Conservation (phyloP, 2,113 vertebrate species). For the Semicossyphus pulcher region DNA sequence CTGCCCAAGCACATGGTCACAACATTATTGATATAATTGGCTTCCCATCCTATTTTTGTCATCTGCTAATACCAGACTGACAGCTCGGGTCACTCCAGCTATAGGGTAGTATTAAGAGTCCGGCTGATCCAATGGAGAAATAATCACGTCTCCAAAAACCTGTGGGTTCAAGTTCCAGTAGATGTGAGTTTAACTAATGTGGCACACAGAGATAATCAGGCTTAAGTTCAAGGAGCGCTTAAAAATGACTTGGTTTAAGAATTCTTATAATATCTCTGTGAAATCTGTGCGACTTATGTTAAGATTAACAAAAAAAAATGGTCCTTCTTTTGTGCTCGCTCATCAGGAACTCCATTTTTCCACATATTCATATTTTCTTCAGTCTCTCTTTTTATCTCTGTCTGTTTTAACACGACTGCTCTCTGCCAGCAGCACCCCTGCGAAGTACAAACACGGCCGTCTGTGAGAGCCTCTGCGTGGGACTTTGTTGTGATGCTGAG, state of each 20-base stretch:
- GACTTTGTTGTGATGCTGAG: slow-evolving; percentile 51
- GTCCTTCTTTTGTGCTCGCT: neutral
- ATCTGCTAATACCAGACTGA: slow-evolving; percentile 45
- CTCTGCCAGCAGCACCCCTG: slow-evolving; percentile 62
- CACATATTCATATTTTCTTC: slow-evolving; percentile 17
- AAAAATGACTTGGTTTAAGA: neutral
- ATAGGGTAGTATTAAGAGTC: slow-evolving; percentile 7
- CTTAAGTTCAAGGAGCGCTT: slow-evolving; percentile 4
- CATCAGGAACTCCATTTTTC: slow-evolving; percentile 1
- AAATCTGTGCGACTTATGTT: neutral
- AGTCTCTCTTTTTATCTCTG: slow-evolving; percentile 21
- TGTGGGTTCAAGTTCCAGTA: neutral
- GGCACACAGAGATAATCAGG: neutral
- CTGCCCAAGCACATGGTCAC: slow-evolving; percentile 25
- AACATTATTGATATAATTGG: slow-evolving; percentile 53
- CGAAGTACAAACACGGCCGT: slow-evolving; percentile 48
- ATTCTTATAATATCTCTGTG: neutral
- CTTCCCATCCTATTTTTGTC: slow-evolving; percentile 43
- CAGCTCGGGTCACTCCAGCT: slow-evolving; percentile 9
- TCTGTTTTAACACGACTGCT: slow-evolving; percentile 40
- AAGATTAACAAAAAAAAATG: neutral
- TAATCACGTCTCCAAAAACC: neutral
- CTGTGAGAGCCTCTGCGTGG: slow-evolving; percentile 46
- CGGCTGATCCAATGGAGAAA: neutral
- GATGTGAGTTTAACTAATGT: neutral